Percentiles rank a stretch among this genome's conserved stretches.
phyloP scores from a whole-genome alignment of 92 coral and sea anemone species.

The Galaxea fascicularis region DNA sequence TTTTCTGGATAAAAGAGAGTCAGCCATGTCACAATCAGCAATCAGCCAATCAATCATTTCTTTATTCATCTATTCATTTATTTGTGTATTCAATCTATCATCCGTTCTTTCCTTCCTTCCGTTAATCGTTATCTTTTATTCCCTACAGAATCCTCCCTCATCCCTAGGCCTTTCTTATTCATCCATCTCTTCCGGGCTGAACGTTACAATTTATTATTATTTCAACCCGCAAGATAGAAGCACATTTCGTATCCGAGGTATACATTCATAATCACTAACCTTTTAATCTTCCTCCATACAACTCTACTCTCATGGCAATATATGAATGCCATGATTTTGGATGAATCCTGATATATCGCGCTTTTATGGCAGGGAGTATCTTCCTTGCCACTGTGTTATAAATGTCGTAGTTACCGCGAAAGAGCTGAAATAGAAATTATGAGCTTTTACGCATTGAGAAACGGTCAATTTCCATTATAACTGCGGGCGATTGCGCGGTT shows the following conservation, averaged over 20 bases:
- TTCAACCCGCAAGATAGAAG: background rate
- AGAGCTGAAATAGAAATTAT: slow-evolving; percentile 42
- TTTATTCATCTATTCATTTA: background rate
- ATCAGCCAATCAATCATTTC: background rate
- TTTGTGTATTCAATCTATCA: background rate
- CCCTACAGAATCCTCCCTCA: background rate
- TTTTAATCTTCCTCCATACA: slow-evolving; percentile 64
- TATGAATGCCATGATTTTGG: slow-evolving; percentile 71
- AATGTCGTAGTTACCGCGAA: slow-evolving; percentile 74
- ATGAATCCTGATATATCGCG: slow-evolving; percentile 70
- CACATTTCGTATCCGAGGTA: too few relatives aligned
- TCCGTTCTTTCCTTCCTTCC: background rate
- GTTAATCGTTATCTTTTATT: background rate
- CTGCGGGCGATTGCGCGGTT: too few relatives aligned
- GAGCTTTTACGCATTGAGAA: background rate
- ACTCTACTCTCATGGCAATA: slow-evolving; percentile 70
- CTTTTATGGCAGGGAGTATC: slow-evolving; percentile 64
- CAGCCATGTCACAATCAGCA: background rate
- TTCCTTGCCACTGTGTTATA: slow-evolving; percentile 64
- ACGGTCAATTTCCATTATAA: too few relatives aligned
- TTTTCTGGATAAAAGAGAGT: slow-evolving; percentile 25
- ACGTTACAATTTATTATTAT: background rate
- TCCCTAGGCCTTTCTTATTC: background rate
- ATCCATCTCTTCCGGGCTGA: background rate
- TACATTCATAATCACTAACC: slow-evolving; percentile 26